These are phyloP conservation scores for Drosophila emarginata DNA, from an alignment of 2,888 invertebrate genomes.

Conservation along the genomic window DNA sequence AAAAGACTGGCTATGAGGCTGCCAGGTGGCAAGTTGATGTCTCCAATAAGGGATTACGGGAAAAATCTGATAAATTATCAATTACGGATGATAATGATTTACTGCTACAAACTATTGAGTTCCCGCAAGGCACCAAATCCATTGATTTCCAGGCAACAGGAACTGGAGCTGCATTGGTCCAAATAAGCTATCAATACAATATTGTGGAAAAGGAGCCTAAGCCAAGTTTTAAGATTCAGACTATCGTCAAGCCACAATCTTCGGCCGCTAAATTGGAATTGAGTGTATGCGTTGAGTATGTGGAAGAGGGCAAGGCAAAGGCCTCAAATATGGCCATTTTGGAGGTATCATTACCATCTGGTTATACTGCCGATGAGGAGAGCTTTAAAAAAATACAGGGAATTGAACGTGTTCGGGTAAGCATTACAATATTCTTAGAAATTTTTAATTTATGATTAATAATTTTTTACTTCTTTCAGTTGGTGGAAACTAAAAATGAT, in stretches of 20 bases:
- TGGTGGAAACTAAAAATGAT: constrained; percentile 87
- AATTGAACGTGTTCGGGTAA: constrained; percentile 82
- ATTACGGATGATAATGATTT: constrained; percentile 90
- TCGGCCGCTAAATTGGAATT: constrained; percentile 91
- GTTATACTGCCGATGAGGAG: constrained; percentile 91
- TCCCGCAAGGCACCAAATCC: constrained; percentile 83
- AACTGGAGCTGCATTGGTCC: constrained; percentile 89
- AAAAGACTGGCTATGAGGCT: constrained; percentile 83
- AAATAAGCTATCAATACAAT: constrained; percentile 91
- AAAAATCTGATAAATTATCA: constrained; percentile 83
- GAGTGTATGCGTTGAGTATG: constrained; percentile 90
- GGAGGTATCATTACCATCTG: constrained; percentile 94
- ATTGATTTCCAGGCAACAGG: constrained; percentile 91
- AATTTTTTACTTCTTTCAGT: constrained; percentile 61
- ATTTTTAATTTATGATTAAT: neutral
- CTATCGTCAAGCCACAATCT: constrained; percentile 89
- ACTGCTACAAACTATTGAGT: constrained; percentile 89
- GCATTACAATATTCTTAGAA: constrained; percentile 15
- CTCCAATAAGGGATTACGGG: constrained; percentile 83
- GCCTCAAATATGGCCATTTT: constrained; percentile 95
- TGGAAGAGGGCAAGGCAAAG: constrained; percentile 81
- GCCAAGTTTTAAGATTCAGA: constrained; percentile 93
- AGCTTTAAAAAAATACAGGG: constrained; percentile 86
- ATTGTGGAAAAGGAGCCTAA: constrained; percentile 93
- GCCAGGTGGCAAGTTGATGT: constrained; percentile 84